Base-by-base conservation (phyloP, 1,140 invertebrate genomes). In the Chironomus tepperi region DNA sequence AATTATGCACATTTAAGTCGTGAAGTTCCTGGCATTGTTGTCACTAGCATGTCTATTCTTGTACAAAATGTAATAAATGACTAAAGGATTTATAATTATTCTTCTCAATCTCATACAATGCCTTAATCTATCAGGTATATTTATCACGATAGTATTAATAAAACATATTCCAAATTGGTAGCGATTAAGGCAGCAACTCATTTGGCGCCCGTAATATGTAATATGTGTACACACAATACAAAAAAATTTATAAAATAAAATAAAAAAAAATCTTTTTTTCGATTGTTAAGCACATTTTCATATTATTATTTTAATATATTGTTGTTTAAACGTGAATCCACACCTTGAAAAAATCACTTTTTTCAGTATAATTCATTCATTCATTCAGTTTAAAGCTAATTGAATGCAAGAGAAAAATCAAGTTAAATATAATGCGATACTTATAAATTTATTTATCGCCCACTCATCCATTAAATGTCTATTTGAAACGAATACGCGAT, bases 371-470 rank as follows among this genome's bases (percentile, higher is more conserved):
- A 57, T n/a, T 57, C 12, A 57, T 57, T 57, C 47, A 57, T 57
- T 57, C 47, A 57, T 57, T 57, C 47, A 57, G 12, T 57, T 57
- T 12, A 12, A 57, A 57, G 47, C 47, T 57, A 57, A 57, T 57
- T 57, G 47, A 57, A 57, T 57, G 47, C 47, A 57, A 34, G 24
- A 34, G 24, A 34, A 34, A 57, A 57, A 57, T 57, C 47, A 57
- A 57, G 65, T 19, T 70, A 70, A 70, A 19, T 19, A 70, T 10
- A 10, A 12, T n/a, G n/a, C 47, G 47, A 57, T 57, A 57, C 10
- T 57, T 57, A 57, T 10, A 18, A 70, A 70, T 70, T 70, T 57
- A 57, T 57, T 57, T 70, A 70, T 70, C 65, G 65, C 65, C 65
- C 65, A 70, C 65, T 70, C 65, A 16, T 19, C 65, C 65, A 70